Percentiles rank a stretch among this genome's conserved stretches.
phyloP scores from a whole-genome alignment of 2,113 vertebrate genomes.

The Collichthys lucidus region DNA sequence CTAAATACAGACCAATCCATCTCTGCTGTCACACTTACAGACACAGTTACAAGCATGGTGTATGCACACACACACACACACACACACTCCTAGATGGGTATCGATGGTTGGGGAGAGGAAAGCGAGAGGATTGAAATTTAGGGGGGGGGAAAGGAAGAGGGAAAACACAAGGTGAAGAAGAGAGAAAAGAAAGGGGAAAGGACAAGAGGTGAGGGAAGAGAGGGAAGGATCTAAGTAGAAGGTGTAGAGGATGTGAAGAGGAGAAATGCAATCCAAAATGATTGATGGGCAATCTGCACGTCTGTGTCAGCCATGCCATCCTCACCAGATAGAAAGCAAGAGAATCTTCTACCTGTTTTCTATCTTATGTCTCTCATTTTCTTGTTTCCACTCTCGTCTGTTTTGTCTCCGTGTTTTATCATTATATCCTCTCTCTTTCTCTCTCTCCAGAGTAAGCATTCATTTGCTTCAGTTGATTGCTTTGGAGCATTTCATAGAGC shows the following conservation, averaged over 20 bases:
- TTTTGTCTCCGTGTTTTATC: slow-evolving; percentile 37
- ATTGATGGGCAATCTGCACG: slow-evolving; percentile 65
- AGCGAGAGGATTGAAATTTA: not conserved
- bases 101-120: not conserved
- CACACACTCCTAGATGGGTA: not conserved
- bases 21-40: slow-evolving; percentile 59
- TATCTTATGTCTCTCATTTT: slow-evolving; percentile 8
- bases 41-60: slow-evolving; percentile 17
- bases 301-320: slow-evolving; percentile 49
- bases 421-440: slow-evolving; percentile 12
- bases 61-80: slow-evolving; percentile 17
- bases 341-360: not conserved
- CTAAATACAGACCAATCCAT: slow-evolving; percentile 76
- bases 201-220: not conserved
- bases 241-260: slow-evolving; percentile 51
- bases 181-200: not conserved
- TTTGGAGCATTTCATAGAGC: slow-evolving; percentile 58
- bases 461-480: slow-evolving; percentile 66
- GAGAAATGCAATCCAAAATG: slow-evolving; percentile 36
- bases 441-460: slow-evolving; percentile 55
- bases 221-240: slow-evolving; percentile 33
- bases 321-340: slow-evolving; percentile 23
- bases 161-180: not conserved
- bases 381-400: slow-evolving; percentile 11
- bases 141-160: not conserved